These are phyloP conservation scores for Lithophane ornitopus DNA, from an alignment of 2,888 invertebrate genomes.

Conservation along the genomic window DNA sequence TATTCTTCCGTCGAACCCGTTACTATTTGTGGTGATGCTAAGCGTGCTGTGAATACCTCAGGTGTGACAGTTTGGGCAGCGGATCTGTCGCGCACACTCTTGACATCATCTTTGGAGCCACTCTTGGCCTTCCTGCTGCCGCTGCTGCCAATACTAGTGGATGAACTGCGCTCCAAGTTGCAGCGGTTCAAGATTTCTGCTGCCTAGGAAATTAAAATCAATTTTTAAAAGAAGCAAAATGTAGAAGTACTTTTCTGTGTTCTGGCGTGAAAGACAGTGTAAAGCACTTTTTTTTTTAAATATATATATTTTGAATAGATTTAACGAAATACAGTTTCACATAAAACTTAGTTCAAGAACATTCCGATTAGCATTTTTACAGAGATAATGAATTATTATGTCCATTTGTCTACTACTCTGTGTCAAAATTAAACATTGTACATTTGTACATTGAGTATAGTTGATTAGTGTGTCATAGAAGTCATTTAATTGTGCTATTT, in stretches of 20 bases:
- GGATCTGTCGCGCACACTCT: constrained; percentile 74
- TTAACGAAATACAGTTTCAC: background rate
- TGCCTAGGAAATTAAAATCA: constrained; percentile 82
- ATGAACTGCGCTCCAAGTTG: constrained; percentile 89
- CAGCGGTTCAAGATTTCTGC: constrained; percentile 93
- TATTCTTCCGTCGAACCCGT: no score
- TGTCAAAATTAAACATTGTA: background rate
- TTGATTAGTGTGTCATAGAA: no score
- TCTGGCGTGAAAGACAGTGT: background rate
- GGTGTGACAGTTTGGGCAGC: constrained; percentile 84
- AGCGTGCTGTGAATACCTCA: constrained; percentile 74
- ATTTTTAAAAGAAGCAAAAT: background rate
- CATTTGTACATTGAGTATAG: background rate
- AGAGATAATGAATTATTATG: background rate
- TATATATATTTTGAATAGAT: background rate
- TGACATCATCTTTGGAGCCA: constrained; percentile 78
- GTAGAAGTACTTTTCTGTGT: background rate
- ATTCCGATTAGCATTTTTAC: background rate
- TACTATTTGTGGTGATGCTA: no score
- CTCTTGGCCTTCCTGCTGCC: constrained; percentile 82
- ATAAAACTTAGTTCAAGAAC: background rate
- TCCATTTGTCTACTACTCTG: constrained; percentile 20
- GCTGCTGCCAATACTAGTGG: constrained; percentile 85
- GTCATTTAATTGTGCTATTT: background rate
- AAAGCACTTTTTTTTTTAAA: background rate